A percentile compares a stretch with the other conserved stretches of the same genome.
Evolutionary conservation across 2,113 vertebrate species (phyloP).

Genomic region (Serilophus lunatus): DNA sequence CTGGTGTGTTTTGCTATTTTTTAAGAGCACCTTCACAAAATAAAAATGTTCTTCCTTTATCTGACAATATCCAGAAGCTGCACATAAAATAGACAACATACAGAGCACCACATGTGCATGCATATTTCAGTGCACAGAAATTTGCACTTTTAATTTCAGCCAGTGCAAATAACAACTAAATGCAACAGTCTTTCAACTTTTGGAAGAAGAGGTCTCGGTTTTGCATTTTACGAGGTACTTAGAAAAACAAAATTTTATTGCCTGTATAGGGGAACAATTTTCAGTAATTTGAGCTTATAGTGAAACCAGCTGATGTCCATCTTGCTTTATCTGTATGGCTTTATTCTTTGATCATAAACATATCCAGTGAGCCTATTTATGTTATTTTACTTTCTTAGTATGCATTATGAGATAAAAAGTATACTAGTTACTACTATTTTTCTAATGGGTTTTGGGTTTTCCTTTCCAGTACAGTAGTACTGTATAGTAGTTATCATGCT

Average conservation of each 20-base stretch:
- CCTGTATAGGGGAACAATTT: neutral
- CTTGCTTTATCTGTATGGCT: neutral
- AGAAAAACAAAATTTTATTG: constrained; percentile 9
- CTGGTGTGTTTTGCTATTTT: neutral
- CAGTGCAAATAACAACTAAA: neutral
- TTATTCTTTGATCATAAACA: neutral
- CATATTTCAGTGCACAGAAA: neutral
- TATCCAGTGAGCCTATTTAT: neutral
- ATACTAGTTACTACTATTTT: neutral
- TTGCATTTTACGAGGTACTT: neutral
- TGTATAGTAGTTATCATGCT: neutral
- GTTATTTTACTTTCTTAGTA: neutral
- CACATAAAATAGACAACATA: constrained; percentile 9
- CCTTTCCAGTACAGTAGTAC: neutral
- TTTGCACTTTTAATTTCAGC: constrained; percentile 24
- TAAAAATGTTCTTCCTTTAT: neutral
- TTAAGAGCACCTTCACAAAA: constrained; percentile 1
- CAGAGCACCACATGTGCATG: neutral
- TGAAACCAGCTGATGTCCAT: neutral
- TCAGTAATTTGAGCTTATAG: neutral
- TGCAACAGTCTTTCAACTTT: neutral
- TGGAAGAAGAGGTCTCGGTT: neutral
- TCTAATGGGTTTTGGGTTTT: neutral
- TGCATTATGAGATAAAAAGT: neutral
- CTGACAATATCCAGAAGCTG: constrained; percentile 22